Conservation (phyloP, 2,797 vertebrate species). For the Chelmon rostratus region DNA sequence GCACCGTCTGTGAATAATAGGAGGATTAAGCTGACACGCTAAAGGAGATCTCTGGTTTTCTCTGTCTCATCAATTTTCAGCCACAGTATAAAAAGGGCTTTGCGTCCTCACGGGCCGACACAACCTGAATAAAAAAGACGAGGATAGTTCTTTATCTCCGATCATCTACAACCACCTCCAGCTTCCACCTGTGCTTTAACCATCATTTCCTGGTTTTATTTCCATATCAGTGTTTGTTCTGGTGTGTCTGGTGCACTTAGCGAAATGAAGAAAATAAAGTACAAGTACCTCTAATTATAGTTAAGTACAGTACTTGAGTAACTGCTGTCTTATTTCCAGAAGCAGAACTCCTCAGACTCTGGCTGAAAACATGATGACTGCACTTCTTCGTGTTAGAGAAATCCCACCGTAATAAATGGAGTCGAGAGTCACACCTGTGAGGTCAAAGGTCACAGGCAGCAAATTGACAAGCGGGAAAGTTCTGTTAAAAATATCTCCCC, state of each 20-base stretch:
- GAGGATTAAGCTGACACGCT: slow-evolving; percentile 46
- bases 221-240: background rate
- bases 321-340: too few relatives aligned
- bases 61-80: slow-evolving; percentile 41
- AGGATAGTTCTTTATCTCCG: background rate
- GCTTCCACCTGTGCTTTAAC: background rate
- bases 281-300: too few relatives aligned
- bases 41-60: slow-evolving; percentile 21
- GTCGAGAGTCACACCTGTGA: background rate
- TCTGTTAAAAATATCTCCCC: background rate
- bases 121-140: slow-evolving; percentile 4
- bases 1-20: slow-evolving; percentile 30
- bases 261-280: background rate
- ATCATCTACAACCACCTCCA: background rate
- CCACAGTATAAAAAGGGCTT: background rate
- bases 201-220: background rate
- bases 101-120: background rate
- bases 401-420: too few relatives aligned
- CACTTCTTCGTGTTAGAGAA: background rate
- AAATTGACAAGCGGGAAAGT: background rate
- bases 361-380: background rate
- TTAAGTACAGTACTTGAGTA: too few relatives aligned
- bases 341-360: background rate
- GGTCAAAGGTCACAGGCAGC: slow-evolving; percentile 16
- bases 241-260: background rate